Base-by-base conservation (phyloP, 2,113 vertebrate genomes). In the Suncus etruscus region DNA sequence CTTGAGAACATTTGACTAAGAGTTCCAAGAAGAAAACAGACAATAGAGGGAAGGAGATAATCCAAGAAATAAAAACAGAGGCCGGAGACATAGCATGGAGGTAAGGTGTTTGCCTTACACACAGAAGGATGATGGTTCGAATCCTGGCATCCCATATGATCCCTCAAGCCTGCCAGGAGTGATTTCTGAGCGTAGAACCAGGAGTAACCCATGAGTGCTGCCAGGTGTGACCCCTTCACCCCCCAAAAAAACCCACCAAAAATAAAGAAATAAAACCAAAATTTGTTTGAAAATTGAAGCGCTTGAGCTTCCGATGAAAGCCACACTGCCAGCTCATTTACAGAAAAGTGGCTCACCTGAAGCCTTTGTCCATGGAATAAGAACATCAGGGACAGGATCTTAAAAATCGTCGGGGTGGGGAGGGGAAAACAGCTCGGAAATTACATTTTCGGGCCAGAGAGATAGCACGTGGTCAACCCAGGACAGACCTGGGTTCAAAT, bases 1-100 rank as follows among this genome's bases (percentile, higher is more conserved):
- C 51, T 27, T 69, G 75, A 58, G 58, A 22, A 22, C 27, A 50
- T n/a, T 3, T n/a, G 58, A 24, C 83, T 78, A 72, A 50, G 70
- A 69, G 31, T 77, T 92, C 51, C 69, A 76, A 22, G 74, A 84
- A 78, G 45, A 66, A 93, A 86, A 85, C 75, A 90, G 39, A 70
- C 90, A 82, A 8, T 54, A 78, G 31, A 76, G 63, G 32, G 76
- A 80, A 86, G 68, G 74, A 92, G 87, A 48, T 75, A 51, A 48
- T n/a, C 48, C 12, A 8, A 54, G 69, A 84, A 90, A 29, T 54
- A 11, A 80, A 39, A 39, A 3, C 39, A 39, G 39, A 5, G 5
- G 39, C 39, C 39, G 39, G 39, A 39, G 39, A 39, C 39, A 39
- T 39, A 39, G 39, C 5, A 39, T 39, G 39, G 39, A 39, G 5